Percentiles rank a stretch among this genome's conserved stretches.
Conservation (phyloP, 2,888 invertebrate species). For the Oligia latruncula region DNA sequence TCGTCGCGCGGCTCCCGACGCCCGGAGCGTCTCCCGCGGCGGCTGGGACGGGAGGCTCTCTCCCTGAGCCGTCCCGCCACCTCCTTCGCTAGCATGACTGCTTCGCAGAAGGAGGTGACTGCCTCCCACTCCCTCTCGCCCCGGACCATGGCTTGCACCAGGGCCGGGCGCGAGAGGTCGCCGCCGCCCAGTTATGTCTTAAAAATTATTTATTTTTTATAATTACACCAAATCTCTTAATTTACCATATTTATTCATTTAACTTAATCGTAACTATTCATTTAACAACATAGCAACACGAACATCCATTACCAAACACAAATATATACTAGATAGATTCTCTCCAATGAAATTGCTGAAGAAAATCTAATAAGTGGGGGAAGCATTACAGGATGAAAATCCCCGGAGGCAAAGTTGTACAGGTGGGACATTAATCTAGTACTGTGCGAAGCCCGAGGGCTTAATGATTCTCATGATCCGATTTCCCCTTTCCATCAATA, state of each 20-base stretch:
- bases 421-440: conserved; percentile 60
- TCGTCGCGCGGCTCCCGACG: too few relatives aligned
- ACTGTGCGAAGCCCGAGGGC: conserved; percentile 46
- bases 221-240: not conserved
- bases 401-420: conserved; percentile 59
- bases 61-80: too few relatives aligned
- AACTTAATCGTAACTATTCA: not conserved
- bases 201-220: too few relatives aligned
- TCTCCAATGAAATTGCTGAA: conserved; percentile 47
- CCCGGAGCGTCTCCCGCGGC: too few relatives aligned
- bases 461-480: conserved; percentile 65
- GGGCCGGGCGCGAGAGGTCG: too few relatives aligned
- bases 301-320: conserved; percentile 9
- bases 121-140: too few relatives aligned
- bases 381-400: conserved; percentile 55
- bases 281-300: not conserved
- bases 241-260: not conserved
- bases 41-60: too few relatives aligned
- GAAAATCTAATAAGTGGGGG: conserved; percentile 63
- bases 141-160: too few relatives aligned
- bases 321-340: conserved; percentile 45
- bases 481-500: conserved; percentile 61
- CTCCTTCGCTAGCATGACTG: too few relatives aligned
- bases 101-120: too few relatives aligned
- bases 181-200: too few relatives aligned